phyloP scores from a whole-genome alignment of 2,888 invertebrate species.

The Cheilosia grossa region DNA sequence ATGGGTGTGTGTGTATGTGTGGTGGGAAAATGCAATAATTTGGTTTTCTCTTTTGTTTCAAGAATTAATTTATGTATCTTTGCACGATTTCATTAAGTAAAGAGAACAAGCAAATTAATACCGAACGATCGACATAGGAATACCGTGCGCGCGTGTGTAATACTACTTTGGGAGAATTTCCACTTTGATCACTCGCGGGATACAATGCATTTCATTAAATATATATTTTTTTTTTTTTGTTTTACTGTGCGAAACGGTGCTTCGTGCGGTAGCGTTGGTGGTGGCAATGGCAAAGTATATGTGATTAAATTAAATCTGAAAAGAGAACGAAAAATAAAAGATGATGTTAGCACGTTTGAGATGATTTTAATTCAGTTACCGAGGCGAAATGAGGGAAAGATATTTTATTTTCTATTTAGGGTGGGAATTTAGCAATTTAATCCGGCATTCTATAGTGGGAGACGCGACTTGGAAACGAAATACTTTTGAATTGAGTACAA shows the following conservation, averaged over 20 bases:
- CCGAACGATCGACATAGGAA: constrained; percentile 35
- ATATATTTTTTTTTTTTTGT: background rate
- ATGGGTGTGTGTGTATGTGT: background rate
- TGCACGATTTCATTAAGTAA: constrained; percentile 57
- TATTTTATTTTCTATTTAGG: background rate
- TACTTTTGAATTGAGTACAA: no score
- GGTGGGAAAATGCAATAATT: constrained; percentile 21
- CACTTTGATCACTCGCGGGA: constrained; percentile 9
- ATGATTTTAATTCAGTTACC: background rate
- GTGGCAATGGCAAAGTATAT: constrained; percentile 36
- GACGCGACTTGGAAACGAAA: no score
- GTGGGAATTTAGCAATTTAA: background rate
- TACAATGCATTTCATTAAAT: background rate
- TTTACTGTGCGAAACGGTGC: constrained; percentile 5
- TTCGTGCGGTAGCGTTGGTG: constrained; percentile 4
- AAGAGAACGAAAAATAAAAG: constrained; percentile 21
- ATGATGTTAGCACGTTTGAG: background rate
- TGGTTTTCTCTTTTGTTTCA: constrained; percentile 2
- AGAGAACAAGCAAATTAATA: constrained; percentile 15
- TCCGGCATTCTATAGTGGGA: background rate
- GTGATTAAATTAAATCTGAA: constrained; percentile 27
- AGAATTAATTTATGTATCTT: constrained; percentile 30
- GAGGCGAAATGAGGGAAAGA: background rate
- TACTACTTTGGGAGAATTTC: background rate
- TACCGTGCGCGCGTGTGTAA: constrained; percentile 17